A percentile compares a stretch with the other conserved stretches of the same genome.
Conservation (phyloP, 2,113 vertebrate genomes). For the Menura novaehollandiae region DNA sequence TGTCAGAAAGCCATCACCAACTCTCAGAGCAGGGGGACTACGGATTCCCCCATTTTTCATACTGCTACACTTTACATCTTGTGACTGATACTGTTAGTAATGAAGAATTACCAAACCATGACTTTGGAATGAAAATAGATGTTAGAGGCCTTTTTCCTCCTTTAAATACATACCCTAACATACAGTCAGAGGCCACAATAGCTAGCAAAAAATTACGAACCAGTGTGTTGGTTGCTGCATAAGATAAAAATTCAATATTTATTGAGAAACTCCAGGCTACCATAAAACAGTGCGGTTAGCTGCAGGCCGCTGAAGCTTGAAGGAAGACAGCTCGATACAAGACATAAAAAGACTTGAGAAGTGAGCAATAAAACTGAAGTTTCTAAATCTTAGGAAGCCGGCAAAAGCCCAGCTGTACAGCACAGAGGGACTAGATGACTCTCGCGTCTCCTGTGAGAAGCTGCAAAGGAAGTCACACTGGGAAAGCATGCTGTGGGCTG, state of each 20-base stretch:
- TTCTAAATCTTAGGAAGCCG: background rate
- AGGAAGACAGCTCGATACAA: background rate
- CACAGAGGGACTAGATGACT: background rate
- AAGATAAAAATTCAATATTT: background rate
- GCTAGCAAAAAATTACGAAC: background rate
- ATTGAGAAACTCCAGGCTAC: slow-evolving; percentile 9
- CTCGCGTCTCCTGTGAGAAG: background rate
- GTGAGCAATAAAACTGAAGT: background rate
- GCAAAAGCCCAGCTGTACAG: background rate
- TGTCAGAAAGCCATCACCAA: background rate
- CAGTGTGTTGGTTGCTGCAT: background rate
- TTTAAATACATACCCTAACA: background rate
- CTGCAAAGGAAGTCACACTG: background rate
- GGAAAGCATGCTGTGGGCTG: background rate
- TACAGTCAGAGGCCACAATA: background rate
- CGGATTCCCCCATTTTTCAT: background rate
- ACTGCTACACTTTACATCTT: background rate
- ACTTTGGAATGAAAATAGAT: background rate
- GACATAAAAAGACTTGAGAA: background rate
- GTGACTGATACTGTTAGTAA: background rate
- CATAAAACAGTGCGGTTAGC: background rate
- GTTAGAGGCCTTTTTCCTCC: background rate
- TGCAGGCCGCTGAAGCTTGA: background rate
- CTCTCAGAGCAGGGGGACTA: background rate
- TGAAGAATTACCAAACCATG: background rate